Evolutionary conservation across 2,888 invertebrate species (phyloP).

Genomic region (Drosophila neonasuta): DNA sequence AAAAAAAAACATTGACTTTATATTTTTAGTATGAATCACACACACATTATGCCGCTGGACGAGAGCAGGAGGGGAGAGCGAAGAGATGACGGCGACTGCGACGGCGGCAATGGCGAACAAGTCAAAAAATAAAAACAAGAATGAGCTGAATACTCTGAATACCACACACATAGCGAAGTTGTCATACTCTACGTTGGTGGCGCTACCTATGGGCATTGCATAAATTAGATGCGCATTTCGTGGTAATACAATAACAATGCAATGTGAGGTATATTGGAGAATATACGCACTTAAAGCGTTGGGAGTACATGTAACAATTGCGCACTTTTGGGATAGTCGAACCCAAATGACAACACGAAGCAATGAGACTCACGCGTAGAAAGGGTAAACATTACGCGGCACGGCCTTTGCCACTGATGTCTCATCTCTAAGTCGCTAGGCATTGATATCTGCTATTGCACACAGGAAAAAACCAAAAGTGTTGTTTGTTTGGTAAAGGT

Average conservation of each 20-base stretch:
- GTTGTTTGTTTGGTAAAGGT: slow-evolving; percentile 4
- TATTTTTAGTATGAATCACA: slow-evolving; percentile 69
- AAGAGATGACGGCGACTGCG: slow-evolving; percentile 5
- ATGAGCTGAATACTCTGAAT: slow-evolving; percentile 10
- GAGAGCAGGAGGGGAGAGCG: slow-evolving; percentile 3
- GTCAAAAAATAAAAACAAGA: slow-evolving; percentile 56
- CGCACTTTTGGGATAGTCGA: slow-evolving; percentile 5
- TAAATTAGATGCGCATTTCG: not conserved
- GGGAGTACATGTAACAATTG: slow-evolving; percentile 2
- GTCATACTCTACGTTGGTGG: slow-evolving; percentile 41
- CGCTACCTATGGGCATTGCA: slow-evolving; percentile 2
- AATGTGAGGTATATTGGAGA: not conserved
- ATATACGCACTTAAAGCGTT: not conserved
- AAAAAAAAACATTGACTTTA: slow-evolving; percentile 59
- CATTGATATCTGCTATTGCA: slow-evolving; percentile 32
- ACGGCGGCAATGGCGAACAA: slow-evolving; percentile 48
- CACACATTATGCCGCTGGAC: slow-evolving; percentile 24
- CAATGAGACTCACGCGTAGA: slow-evolving; percentile 6
- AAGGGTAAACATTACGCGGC: slow-evolving; percentile 62
- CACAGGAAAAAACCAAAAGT: slow-evolving; percentile 15
- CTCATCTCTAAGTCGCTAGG: slow-evolving; percentile 51
- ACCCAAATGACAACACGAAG: not conserved
- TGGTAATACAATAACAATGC: not conserved
- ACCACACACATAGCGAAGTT: slow-evolving; percentile 33
- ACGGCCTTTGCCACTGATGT: slow-evolving; percentile 53